phyloP scores from a whole-genome alignment of 92 coral and sea anemone genomes.

The Micromussa lordhowensis region DNA sequence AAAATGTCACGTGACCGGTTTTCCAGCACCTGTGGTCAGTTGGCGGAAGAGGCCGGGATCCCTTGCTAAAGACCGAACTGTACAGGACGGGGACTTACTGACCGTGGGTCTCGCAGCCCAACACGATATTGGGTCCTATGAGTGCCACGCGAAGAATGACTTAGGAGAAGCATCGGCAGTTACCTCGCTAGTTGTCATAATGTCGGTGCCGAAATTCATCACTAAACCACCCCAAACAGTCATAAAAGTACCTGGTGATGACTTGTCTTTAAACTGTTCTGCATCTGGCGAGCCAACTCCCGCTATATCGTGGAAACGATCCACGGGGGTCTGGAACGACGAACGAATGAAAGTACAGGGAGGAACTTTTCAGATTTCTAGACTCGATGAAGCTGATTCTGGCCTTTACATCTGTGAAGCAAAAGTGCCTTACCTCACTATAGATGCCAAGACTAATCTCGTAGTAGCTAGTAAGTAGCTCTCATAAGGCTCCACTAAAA shows the following conservation, averaged over 20 bases:
- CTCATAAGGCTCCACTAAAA: too few species aligned
- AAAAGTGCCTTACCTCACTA: background rate
- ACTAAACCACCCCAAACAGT: constrained; percentile 2
- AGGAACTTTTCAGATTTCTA: constrained; percentile 18
- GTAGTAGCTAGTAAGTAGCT: background rate
- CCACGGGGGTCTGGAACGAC: constrained; percentile 10
- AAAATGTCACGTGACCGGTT: constrained; percentile 36
- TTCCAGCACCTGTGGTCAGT: constrained; percentile 13
- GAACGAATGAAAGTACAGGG: constrained; percentile 15
- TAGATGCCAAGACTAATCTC: background rate
- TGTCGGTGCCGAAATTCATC: background rate
- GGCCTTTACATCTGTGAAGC: constrained; percentile 37
- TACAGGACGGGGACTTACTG: background rate
- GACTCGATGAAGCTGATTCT: constrained; percentile 3
- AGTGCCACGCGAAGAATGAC: constrained; percentile 20
- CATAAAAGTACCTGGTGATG: background rate
- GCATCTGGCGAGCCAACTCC: constrained; percentile 4
- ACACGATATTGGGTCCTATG: constrained; percentile 17
- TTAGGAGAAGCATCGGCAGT: constrained; percentile 5
- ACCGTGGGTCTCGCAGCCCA: background rate
- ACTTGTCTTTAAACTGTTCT: constrained; percentile 2
- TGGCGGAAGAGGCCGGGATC: constrained; percentile 14
- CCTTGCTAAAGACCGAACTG: constrained; percentile 9
- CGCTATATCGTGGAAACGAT: constrained; percentile 12
- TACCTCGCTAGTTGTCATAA: background rate